A percentile compares a stretch with the other conserved stretches of the same genome.
Evolutionary conservation across 2,888 invertebrate species (phyloP).

Genomic region (Lasioglossum marginatum): DNA sequence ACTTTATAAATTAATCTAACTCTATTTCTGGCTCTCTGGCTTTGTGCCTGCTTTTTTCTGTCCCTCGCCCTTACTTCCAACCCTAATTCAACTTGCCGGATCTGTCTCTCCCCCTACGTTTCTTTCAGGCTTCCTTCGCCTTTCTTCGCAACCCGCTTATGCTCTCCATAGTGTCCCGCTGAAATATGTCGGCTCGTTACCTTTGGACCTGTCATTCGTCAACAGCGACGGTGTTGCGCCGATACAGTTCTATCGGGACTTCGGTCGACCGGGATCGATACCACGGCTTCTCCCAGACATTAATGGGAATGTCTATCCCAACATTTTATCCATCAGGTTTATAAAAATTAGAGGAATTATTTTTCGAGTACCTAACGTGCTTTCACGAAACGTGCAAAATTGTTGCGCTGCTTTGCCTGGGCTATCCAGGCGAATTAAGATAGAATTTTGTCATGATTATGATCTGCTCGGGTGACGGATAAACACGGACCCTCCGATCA

Average conservation of each 20-base stretch:
- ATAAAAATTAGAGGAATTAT: neutral
- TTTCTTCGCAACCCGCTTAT: constrained; percentile 22
- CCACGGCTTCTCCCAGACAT: neutral
- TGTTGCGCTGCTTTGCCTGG: neutral
- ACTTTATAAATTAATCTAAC: constrained; percentile 65
- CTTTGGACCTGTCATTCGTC: constrained; percentile 2
- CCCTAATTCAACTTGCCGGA: constrained; percentile 52
- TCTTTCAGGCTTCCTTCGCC: constrained; percentile 13
- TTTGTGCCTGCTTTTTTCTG: constrained; percentile 47
- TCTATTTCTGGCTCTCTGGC: constrained; percentile 51
- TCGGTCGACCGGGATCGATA: constrained; percentile 1
- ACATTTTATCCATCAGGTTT: neutral
- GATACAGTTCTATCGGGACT: neutral
- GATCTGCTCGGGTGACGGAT: neutral
- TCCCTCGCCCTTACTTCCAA: constrained; percentile 20
- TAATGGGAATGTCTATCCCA: neutral
- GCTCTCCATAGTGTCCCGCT: neutral
- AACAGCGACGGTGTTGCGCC: neutral
- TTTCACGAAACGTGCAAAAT: neutral
- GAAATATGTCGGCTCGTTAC: constrained; percentile 20
- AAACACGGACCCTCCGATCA: constrained; percentile 8
- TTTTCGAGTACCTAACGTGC: neutral
- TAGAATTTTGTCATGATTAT: neutral
- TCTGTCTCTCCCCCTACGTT: constrained; percentile 26
- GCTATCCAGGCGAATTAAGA: neutral